Evolutionary conservation across 2,113 vertebrate genomes (phyloP), one percentile per base, ranked within the genome.

Genomic region (Sus scrofa): DNA sequence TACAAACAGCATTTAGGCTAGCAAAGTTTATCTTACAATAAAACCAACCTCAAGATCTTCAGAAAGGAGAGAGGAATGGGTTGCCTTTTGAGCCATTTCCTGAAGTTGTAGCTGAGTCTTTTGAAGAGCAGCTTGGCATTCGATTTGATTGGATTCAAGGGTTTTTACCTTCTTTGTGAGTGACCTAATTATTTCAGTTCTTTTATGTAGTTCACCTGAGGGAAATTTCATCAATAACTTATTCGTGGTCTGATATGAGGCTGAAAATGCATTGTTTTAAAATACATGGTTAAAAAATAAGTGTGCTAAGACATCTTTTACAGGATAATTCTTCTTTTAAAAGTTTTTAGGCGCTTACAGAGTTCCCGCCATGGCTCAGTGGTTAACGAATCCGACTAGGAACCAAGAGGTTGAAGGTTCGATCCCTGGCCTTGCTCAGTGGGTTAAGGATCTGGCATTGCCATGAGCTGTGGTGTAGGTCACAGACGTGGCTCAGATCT

Each of bases 151-250:
- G 12, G 97, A 96, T 86, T 98, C 98, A 10, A 99, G 89, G 2
- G 95, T 71, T 93, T 98, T 98, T 7, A 99, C 94, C 89, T 94
- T 99, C 89, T 97, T 97, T 2, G 84, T 98, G 94, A 99, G 89
- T 20, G 98, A 98, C 77, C 96, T 98, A 96, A 99, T 98, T 18
- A 98, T 58, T 73, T 98, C 98, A 86, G 98, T 98, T 96, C 97
- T 99, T 96, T 99, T 98, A 0, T 98, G 98, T 60, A 99, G 97
- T 94, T 99, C 98, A 97, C 93, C 99, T 99, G 97, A 37, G 75
- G 63, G 86, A 96, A 97, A 94, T 68, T 94, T 70, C 44, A 94
- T 20, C 62, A 73, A 18, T 19, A 37, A 83, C 73, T 89, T 58
- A 62, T 34, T 68, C 63, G n/a, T 19, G 30, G n/a, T 65, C 92